A percentile compares a stretch with the other conserved stretches of the same genome.
phyloP scores from a whole-genome alignment of 2,888 invertebrate genomes.

The Tachina lurida region DNA sequence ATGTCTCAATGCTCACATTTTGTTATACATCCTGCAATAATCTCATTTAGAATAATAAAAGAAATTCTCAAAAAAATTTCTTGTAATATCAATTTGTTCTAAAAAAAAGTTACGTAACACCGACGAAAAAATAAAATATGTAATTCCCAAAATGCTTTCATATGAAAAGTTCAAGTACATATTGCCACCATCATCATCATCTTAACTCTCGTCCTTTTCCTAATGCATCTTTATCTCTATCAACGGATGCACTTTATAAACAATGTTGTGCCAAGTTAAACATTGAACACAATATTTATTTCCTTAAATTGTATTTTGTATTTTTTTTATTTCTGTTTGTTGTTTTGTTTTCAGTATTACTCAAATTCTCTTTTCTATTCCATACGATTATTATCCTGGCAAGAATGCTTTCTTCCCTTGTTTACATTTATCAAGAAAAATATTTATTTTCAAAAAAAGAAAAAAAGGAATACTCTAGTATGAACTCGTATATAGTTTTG shows the following conservation, averaged over 20 bases:
- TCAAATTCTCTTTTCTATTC: conserved; percentile 1
- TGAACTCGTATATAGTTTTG: neutral
- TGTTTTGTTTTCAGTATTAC: neutral
- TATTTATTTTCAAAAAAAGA: conserved; percentile 57
- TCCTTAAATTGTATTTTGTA: conserved; percentile 17
- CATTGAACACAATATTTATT: conserved; percentile 60
- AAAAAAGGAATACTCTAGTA: neutral
- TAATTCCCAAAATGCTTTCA: conserved; percentile 36
- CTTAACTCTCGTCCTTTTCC: conserved; percentile 11
- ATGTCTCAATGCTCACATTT: conserved; percentile 1
- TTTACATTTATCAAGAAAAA: conserved; percentile 64
- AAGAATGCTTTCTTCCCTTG: conserved; percentile 51
- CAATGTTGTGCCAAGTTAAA: conserved; percentile 63
- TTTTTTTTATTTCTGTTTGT: conserved; percentile 7
- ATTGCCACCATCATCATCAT: conserved; percentile 32
- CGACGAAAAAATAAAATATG: neutral
- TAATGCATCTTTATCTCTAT: conserved; percentile 28
- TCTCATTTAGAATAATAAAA: conserved; percentile 42
- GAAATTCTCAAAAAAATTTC: neutral
- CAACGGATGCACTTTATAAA: conserved; percentile 51
- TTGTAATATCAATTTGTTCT: conserved; percentile 59
- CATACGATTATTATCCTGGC: conserved; percentile 59
- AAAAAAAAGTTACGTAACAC: neutral
- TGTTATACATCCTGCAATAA: conserved; percentile 32
- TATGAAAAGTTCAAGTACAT: conserved; percentile 57